A percentile compares a stretch with the other conserved stretches of the same genome.
phyloP scores from a whole-genome alignment of 2,113 vertebrate genomes.

The Tetrax tetrax region DNA sequence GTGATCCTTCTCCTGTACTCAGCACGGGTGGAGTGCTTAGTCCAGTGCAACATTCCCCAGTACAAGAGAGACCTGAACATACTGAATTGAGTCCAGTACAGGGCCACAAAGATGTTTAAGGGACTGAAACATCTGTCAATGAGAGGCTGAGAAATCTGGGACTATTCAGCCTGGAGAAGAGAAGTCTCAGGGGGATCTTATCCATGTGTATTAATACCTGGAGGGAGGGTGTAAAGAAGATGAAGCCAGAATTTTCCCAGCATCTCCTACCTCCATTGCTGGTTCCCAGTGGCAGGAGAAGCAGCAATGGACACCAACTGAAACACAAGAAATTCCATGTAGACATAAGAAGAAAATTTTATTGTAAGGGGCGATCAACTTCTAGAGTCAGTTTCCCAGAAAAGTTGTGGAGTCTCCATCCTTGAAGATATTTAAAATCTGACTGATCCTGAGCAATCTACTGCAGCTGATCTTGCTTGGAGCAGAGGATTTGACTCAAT shows the following conservation, averaged over 20 bases:
- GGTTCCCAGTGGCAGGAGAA: background rate
- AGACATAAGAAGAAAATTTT: background rate
- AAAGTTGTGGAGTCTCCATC: background rate
- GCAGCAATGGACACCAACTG: background rate
- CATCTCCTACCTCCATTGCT: background rate
- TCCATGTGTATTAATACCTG: background rate
- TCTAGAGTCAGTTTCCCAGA: background rate
- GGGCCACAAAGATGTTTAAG: background rate
- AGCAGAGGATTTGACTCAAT: background rate
- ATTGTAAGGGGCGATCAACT: fast-evolving
- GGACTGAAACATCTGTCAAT: background rate
- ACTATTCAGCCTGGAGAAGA: background rate
- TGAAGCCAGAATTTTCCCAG: background rate
- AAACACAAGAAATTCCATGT: background rate
- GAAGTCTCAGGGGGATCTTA: background rate
- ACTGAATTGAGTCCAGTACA: background rate
- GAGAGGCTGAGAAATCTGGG: background rate
- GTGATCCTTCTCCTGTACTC: background rate
- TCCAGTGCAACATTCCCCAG: background rate
- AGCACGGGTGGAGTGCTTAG: background rate
- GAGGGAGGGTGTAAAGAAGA: background rate
- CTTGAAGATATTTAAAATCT: background rate
- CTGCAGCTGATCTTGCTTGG: background rate
- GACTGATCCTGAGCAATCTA: background rate
- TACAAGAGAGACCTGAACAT: background rate